Conservation (phyloP, 2,797 vertebrate species). For the Poeciliopsis infans region DNA sequence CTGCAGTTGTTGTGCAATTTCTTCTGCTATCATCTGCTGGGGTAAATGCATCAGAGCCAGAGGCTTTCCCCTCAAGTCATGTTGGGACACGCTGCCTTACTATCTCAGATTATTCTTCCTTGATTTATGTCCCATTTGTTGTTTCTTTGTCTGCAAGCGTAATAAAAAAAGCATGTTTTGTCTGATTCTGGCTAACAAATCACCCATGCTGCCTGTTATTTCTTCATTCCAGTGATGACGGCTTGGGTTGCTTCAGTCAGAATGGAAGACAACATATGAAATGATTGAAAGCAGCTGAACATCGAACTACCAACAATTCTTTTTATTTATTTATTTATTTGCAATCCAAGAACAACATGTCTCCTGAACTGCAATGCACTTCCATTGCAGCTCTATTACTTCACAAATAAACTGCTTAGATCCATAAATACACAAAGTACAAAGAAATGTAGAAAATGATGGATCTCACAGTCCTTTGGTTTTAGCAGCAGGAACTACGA, state of each 20-base stretch:
- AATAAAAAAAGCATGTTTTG: slow-evolving; percentile 11
- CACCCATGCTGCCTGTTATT: background rate
- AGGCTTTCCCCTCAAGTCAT: background rate
- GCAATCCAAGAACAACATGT: background rate
- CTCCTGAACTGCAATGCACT: background rate
- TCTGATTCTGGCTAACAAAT: slow-evolving; percentile 19
- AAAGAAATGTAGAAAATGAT: background rate
- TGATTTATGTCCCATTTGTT: slow-evolving; percentile 40
- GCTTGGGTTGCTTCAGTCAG: background rate
- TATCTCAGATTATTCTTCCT: slow-evolving; percentile 22
- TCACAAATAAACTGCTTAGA: background rate
- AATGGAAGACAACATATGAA: slow-evolving; percentile 1
- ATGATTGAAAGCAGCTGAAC: background rate
- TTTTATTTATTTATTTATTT: background rate
- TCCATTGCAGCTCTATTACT: background rate
- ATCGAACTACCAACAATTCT: background rate
- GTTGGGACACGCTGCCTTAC: background rate
- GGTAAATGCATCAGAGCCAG: background rate
- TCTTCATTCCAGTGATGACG: slow-evolving; percentile 3
- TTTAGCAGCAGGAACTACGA: background rate
- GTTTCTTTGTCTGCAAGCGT: slow-evolving; percentile 28
- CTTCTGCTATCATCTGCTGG: background rate
- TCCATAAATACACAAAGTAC: background rate
- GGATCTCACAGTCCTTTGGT: background rate
- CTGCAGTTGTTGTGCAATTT: background rate